These are phyloP conservation scores for Haliclystus octoradiatus DNA, from an alignment of 30 jellyfish, hydroid and myxozoan species.

Conservation along the genomic window DNA sequence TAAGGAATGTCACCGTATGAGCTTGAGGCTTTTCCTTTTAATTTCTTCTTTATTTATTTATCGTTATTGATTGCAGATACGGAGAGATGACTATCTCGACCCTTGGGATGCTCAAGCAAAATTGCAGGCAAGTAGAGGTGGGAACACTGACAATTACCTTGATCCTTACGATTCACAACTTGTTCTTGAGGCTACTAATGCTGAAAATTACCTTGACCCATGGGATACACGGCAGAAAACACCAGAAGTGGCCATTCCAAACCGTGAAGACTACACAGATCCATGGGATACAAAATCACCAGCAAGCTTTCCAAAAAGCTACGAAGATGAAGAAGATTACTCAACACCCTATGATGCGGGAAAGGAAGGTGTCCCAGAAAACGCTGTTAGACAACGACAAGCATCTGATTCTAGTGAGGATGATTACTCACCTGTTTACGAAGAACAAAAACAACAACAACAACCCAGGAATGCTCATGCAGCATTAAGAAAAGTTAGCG, in stretches of 20 bases:
- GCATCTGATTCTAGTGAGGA: not conserved
- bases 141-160: conserved; percentile 26
- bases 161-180: conserved; percentile 43
- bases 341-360: conserved; percentile 72
- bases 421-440: not conserved
- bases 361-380: not conserved
- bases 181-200: not conserved
- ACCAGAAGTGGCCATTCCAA: conserved; percentile 19
- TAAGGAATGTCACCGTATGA: too few relatives aligned
- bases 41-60: not conserved
- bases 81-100: conserved; percentile 55
- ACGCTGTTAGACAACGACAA: not conserved
- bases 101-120: conserved; percentile 69
- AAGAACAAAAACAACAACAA: not conserved
- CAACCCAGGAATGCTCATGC: not conserved
- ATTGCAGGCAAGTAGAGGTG: not conserved
- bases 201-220: conserved; percentile 78
- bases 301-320: conserved; percentile 60
- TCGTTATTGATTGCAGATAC: not conserved
- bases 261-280: conserved; percentile 70
- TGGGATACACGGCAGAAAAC: conserved; percentile 78
- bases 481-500: not conserved
- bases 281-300: conserved; percentile 81
- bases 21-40: too few relatives aligned
- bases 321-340: conserved; percentile 74